Percentiles rank a stretch among this genome's conserved stretches.
phyloP scores from a whole-genome alignment of 2,113 vertebrate genomes.

The Rutilus rutilus region DNA sequence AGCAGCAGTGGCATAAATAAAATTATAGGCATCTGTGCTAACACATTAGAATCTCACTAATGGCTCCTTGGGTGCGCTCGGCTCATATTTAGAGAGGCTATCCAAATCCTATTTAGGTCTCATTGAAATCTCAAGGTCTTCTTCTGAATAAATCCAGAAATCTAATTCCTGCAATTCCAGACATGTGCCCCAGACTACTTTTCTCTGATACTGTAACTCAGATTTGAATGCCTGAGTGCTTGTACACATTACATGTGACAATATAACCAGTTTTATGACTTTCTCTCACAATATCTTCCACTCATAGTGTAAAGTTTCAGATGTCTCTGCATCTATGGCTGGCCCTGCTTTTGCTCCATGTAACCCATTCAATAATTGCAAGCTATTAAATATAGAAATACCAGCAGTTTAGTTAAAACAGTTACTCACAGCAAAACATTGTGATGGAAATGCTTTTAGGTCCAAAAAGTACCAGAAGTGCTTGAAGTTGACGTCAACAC shows the following conservation, averaged over 20 bases:
- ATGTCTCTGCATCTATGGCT: background rate
- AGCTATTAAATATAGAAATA: slow-evolving; percentile 33
- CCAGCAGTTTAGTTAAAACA: background rate
- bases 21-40: slow-evolving; percentile 41
- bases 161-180: background rate
- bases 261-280: background rate
- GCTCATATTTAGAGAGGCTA: slow-evolving; percentile 24
- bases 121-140: background rate
- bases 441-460: background rate
- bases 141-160: background rate
- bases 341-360: background rate
- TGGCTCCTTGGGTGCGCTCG: slow-evolving; percentile 13
- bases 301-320: background rate
- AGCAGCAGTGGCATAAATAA: slow-evolving; percentile 16
- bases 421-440: background rate
- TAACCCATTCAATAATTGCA: slow-evolving; percentile 7
- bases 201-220: background rate
- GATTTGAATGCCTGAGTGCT: background rate
- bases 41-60: slow-evolving; percentile 31
- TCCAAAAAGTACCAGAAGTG: background rate
- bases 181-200: background rate
- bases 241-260: too few species aligned
- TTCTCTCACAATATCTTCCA: background rate
- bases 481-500: slow-evolving; percentile 4
- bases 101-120: slow-evolving; percentile 12